These are phyloP conservation scores for Protobothrops mucrosquamatus DNA, from an alignment of 2,113 vertebrate genomes.

Conservation along the genomic window DNA sequence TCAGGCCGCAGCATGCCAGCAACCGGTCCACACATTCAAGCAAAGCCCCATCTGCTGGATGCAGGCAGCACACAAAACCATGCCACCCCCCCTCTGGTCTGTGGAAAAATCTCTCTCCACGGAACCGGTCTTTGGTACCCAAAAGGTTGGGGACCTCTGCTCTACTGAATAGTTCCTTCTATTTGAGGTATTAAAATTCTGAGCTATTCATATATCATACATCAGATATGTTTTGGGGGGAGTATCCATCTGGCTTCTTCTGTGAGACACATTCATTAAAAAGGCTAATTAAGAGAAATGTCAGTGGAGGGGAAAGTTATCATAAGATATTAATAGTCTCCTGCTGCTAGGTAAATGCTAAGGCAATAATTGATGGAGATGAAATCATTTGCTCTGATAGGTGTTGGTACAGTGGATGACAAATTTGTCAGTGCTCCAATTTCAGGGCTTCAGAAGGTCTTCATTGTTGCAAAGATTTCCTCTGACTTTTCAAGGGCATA, in stretches of 20 bases:
- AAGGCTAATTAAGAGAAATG: neutral
- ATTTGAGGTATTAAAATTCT: neutral
- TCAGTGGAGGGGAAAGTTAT: neutral
- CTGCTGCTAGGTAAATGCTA: conserved; percentile 20
- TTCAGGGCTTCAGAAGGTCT: neutral
- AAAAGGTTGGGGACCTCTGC: too few relatives aligned
- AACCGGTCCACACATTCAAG: too few relatives aligned
- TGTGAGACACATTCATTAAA: neutral
- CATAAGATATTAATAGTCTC: conserved; percentile 7
- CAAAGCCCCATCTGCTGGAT: too few relatives aligned
- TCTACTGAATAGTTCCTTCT: neutral
- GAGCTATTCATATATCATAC: neutral
- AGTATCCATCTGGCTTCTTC: neutral
- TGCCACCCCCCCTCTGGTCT: too few relatives aligned
- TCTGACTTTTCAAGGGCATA: conserved; percentile 9
- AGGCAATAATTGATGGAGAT: neutral
- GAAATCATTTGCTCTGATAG: conserved; percentile 9
- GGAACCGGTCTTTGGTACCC: too few relatives aligned
- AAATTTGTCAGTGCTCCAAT: neutral
- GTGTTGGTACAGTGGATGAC: neutral
- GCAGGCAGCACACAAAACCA: too few relatives aligned
- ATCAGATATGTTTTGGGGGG: neutral
- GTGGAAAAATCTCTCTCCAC: too few relatives aligned
- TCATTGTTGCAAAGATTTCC: neutral
- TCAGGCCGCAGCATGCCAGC: too few relatives aligned